Evolutionary conservation across 2,113 vertebrate species (phyloP).

Genomic region (Puma concolor): DNA sequence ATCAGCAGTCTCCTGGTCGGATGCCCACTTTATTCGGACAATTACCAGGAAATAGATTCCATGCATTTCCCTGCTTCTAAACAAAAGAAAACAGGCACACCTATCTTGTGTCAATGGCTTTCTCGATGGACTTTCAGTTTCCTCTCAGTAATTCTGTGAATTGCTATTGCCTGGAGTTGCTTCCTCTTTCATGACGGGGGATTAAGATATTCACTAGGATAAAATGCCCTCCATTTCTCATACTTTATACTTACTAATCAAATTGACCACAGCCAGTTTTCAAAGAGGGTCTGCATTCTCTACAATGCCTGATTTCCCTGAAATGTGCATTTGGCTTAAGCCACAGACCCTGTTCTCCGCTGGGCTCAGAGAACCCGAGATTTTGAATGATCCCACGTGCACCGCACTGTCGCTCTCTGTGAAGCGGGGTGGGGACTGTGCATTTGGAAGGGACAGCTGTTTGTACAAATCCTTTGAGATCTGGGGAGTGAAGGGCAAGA

Average conservation of each 20-base stretch:
- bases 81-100: constrained; percentile 34
- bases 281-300: background rate
- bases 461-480: background rate
- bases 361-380: background rate
- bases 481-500: background rate
- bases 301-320: too few relatives aligned
- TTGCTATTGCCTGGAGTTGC: background rate
- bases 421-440: background rate
- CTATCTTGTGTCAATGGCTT: constrained; percentile 50
- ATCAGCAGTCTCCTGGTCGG: constrained; percentile 47
- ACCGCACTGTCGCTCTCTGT: background rate
- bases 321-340: accelerated
- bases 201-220: background rate
- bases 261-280: background rate
- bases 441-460: background rate
- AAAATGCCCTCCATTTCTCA: background rate
- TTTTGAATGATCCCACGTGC: background rate
- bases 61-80: constrained; percentile 60
- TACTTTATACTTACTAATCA: background rate
- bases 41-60: constrained; percentile 65
- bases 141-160: constrained; percentile 2
- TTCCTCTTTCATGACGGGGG: background rate
- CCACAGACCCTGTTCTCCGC: background rate
- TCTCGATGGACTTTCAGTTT: constrained; percentile 46
- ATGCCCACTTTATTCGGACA: constrained; percentile 60